These are phyloP conservation scores for Sparidentex hasta DNA, from an alignment of 2,797 vertebrate genomes.

Conservation along the genomic window DNA sequence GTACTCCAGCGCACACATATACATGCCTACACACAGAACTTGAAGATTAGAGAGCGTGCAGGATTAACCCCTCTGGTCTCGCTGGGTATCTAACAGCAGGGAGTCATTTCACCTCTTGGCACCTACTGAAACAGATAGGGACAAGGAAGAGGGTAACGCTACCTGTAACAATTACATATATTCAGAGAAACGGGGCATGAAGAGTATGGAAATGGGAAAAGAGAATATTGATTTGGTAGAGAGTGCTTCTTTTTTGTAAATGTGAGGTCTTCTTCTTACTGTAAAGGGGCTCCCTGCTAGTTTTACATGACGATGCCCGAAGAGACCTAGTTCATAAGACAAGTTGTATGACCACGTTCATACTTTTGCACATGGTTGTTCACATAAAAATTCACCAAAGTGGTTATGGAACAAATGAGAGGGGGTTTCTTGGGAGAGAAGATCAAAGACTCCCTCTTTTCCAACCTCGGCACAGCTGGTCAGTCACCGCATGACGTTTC, in stretches of 20 bases:
- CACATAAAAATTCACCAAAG: neutral
- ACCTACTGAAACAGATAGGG: constrained; percentile 27
- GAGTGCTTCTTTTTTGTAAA: neutral
- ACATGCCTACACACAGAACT: constrained; percentile 23
- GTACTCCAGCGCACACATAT: constrained; percentile 26
- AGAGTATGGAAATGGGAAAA: neutral
- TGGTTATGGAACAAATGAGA: neutral
- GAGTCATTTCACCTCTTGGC: constrained; percentile 74
- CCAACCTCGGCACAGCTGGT: neutral
- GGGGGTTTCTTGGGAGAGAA: neutral
- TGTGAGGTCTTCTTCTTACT: neutral
- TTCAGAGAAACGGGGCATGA: neutral
- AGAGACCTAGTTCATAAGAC: neutral
- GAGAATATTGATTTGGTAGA: neutral
- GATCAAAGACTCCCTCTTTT: neutral
- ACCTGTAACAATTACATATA: constrained; percentile 7
- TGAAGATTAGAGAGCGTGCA: constrained; percentile 71
- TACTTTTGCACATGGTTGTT: neutral
- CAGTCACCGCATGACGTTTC: neutral
- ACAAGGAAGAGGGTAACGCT: constrained; percentile 2
- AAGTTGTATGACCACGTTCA: neutral
- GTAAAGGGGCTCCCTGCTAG: neutral
- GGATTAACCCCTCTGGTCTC: constrained; percentile 72
- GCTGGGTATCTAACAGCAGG: constrained; percentile 69
- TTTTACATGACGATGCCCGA: neutral